phyloP scores from a whole-genome alignment of 2,888 invertebrate genomes.

The Girardia tigrina region DNA sequence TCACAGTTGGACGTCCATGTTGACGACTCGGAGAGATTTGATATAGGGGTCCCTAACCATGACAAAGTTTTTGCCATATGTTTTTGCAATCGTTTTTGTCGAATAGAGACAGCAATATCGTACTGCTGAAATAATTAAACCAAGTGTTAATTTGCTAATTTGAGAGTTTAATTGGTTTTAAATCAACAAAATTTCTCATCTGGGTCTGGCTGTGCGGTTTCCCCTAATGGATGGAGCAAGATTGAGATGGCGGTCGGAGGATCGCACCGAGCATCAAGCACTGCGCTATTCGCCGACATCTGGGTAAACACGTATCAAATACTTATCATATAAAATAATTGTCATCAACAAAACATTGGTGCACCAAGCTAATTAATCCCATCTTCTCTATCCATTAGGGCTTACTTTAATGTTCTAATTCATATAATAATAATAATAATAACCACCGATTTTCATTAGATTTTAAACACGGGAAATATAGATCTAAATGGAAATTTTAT shows the following conservation, averaged over 20 bases:
- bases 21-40: neutral
- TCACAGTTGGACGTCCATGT: too few relatives aligned
- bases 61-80: neutral
- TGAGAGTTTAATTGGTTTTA: neutral
- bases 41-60: neutral
- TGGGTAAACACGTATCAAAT: conserved; percentile 19
- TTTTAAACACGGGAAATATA: conserved; percentile 11
- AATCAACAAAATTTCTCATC: neutral
- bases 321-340: conserved; percentile 11
- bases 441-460: neutral
- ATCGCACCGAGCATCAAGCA: neutral
- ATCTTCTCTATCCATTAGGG: neutral
- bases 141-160: neutral
- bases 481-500: conserved; percentile 23
- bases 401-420: neutral
- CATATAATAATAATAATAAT: neutral
- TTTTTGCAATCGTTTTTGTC: too few relatives aligned
- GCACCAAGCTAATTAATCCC: conserved; percentile 8
- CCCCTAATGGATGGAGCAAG: too few relatives aligned
- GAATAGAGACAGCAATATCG: neutral
- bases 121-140: neutral
- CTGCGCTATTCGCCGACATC: neutral
- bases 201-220: neutral
- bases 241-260: neutral
- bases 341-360: conserved; percentile 23